Base-by-base conservation (phyloP, 1,140 invertebrate species). In the Macrocentrus cingulum region DNA sequence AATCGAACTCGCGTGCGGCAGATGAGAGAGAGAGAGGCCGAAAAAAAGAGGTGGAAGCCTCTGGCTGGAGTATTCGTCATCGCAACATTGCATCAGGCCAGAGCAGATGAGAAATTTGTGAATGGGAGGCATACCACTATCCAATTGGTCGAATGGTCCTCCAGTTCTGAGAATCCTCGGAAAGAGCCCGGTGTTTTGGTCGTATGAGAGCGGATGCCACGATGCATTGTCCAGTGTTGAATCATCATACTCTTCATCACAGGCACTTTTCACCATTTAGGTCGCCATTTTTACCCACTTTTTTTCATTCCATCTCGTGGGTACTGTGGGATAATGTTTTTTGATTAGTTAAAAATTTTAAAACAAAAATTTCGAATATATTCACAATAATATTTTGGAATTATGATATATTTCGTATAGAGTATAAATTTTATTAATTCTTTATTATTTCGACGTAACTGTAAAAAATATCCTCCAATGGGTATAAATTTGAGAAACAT, bases 161-260 rank as follows among this genome's bases (percentile, higher is more conserved):
- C 13, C 2, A 15, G 15, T 39, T 39, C 36, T 15, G 13, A 39
- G 36, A 39, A 39, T 4, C 4, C 7, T 3, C 3, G 15, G 36
- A 3, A 39, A 39, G n/a, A n/a, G n/a, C n/a, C n/a, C n/a, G n/a
- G n/a, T n/a, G n/a, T n/a, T n/a, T n/a, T n/a, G n/a, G n/a, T n/a
- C n/a, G n/a, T n/a, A n/a, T n/a, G n/a, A 39, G 36, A 39, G 36
- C 4, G 13, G 15, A 15, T 11, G 36, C n/a, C n/a, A n/a, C n/a
- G 36, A 15, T 39, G 36, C 36, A 39, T 39, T 13, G 36, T 15
- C 36, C 36, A 39, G 8, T 11, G 36, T 11, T 39, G 36, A 39
- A 39, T 39, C 36, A 39, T 39, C n/a, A n/a, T n/a, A 39, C 36
- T 39, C 36, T 34, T 34, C n/a, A n/a, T n/a, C n/a, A n/a, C 25